Base-by-base conservation (phyloP, 2,113 vertebrate genomes). In the Telmatochromis sp. region DNA sequence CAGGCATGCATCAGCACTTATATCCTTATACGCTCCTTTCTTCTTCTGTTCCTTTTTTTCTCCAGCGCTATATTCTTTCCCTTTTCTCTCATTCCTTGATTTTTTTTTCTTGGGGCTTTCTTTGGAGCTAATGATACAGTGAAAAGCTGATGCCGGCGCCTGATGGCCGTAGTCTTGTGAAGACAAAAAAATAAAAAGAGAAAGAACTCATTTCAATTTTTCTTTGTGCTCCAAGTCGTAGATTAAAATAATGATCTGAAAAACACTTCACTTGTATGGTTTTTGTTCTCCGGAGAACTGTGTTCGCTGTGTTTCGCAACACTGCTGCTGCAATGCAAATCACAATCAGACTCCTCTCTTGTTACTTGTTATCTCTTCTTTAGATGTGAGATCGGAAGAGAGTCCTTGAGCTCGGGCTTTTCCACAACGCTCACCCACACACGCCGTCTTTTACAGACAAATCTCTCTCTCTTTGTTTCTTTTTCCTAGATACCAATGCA, bases 301-400 rank as follows among this genome's bases (percentile, higher is more conserved):
- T 40, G 50, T 82, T 88, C 58, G 26, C 89, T 85, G 83, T 94
- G 63, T 92, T 92, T 82, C 15, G 37, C 33, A 79, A 86, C 81
- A 37, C 60, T 54, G 68, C 12, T 10, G 57, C 86, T 88, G 82
- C 45, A 83, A 93, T 90, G 86, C 90, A 93, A 93, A 93, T 91
- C 81, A 37, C 58, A 89, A 89, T 93, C 87, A 71, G 47, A 35
- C 50, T 79, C 82, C 82, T 63, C 83, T 85, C 86, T 87, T 90
- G 63, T 95, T 91, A 71, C 87, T 88, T 90, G 55, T 90, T 92
- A 93, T 93, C 87, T 90, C 9, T 78, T 90, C 82, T 92, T 94
- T 89, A 85, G 85, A 94, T 91, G 84, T 85, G 63, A 80, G 90
- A 89, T 88, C 84, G 84, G 86, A 86, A 93, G 87, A 75, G 65